A percentile compares a stretch with the other conserved stretches of the same genome.
Conservation (phyloP, 1,140 invertebrate genomes). For the Cherax destructor region DNA sequence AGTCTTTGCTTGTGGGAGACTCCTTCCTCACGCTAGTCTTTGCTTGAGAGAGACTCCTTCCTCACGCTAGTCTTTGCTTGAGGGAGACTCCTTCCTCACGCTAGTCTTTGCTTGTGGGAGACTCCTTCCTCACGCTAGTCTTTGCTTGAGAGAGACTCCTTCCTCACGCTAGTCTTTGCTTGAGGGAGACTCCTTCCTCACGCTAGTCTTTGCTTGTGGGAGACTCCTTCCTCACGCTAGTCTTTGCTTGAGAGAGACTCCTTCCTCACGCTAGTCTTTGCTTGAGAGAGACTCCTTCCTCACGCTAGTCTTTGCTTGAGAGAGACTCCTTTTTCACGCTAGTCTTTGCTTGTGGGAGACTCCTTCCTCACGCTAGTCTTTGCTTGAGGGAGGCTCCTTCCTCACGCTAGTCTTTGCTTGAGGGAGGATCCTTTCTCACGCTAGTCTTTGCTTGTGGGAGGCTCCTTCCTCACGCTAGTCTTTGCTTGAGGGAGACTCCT, state of each 20-base stretch:
- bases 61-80: not conserved
- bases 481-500: not conserved
- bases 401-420: not conserved
- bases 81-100: too few species aligned
- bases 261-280: too few species aligned
- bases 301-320: not conserved
- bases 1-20: not conserved
- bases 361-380: too few species aligned
- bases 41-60: not conserved
- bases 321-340: too few species aligned
- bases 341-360: not conserved
- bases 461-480: too few species aligned
- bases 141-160: not conserved
- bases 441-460: not conserved
- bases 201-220: not conserved
- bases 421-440: too few species aligned
- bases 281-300: not conserved
- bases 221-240: too few species aligned
- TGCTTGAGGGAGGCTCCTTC: not conserved
- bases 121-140: too few species aligned
- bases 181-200: not conserved
- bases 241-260: not conserved
- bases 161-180: not conserved
- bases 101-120: not conserved
- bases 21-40: too few species aligned